phyloP scores from a whole-genome alignment of 2,113 vertebrate species.

The Clarias batrachus region DNA sequence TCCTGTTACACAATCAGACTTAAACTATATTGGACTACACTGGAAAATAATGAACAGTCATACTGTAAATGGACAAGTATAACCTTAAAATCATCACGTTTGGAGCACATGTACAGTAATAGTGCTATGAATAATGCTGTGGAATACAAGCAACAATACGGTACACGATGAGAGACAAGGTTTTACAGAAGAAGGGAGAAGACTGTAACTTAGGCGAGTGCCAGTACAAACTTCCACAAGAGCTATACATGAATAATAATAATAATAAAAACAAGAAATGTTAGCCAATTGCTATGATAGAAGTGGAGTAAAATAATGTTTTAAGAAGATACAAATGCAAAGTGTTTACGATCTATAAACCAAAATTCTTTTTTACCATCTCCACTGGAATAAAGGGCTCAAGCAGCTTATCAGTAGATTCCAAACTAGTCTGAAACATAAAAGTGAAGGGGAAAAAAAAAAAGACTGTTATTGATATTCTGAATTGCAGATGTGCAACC shows the following conservation, averaged over 20 bases:
- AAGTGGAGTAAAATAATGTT: not conserved
- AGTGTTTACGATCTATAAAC: too few relatives aligned
- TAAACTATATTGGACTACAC: not conserved
- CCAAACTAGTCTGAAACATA: slow-evolving; percentile 70
- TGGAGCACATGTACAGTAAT: not conserved
- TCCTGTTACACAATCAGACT: slow-evolving; percentile 62
- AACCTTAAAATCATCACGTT: not conserved
- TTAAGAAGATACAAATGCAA: not conserved
- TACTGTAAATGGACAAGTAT: not conserved
- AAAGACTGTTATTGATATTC: not conserved
- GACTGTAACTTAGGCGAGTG: not conserved
- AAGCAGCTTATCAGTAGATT: slow-evolving; percentile 80
- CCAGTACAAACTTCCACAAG: not conserved
- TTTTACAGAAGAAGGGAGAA: not conserved
- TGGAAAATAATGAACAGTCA: not conserved
- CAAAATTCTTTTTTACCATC: slow-evolving; percentile 61
- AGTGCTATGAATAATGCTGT: not conserved
- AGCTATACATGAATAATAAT: not conserved
- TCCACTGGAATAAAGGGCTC: slow-evolving; percentile 65
- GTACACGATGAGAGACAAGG: not conserved
- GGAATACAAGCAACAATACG: not conserved
- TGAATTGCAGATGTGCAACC: not conserved
- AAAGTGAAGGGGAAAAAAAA: slow-evolving; percentile 8
- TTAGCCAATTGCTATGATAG: not conserved
- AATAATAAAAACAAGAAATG: not conserved